phyloP scores from a whole-genome alignment of 2,888 invertebrate species.

The Rotaria sp. region DNA sequence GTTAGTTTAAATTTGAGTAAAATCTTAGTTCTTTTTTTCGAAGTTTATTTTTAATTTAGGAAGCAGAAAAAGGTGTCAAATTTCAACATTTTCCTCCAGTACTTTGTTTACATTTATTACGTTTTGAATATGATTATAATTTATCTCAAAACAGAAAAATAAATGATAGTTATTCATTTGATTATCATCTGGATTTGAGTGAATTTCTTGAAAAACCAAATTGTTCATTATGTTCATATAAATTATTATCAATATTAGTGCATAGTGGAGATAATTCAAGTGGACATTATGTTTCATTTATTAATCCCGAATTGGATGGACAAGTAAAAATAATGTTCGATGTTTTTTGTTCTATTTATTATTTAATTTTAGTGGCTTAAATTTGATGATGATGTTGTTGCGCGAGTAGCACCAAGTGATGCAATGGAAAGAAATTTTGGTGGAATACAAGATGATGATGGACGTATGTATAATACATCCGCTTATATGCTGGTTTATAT shows the following conservation, averaged over 20 bases:
- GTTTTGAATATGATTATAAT: constrained; percentile 94
- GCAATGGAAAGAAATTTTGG: constrained; percentile 96
- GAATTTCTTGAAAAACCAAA: constrained; percentile 75
- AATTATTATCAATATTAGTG: constrained; percentile 88
- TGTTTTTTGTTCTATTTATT: not conserved
- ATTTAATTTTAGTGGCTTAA: constrained; percentile 74
- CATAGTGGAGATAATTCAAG: constrained; percentile 98
- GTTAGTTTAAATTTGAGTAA: not conserved
- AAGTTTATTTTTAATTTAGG: constrained; percentile 55
- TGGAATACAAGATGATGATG: constrained; percentile 79
- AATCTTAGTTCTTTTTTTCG: not conserved
- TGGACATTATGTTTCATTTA: constrained; percentile 97
- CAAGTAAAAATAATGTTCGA: constrained; percentile 58
- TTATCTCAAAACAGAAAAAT: constrained; percentile 96
- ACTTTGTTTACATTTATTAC: constrained; percentile 89
- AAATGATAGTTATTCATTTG: constrained; percentile 60
- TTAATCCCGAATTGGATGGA: constrained; percentile 88
- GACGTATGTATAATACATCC: constrained; percentile 89
- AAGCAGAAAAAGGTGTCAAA: constrained; percentile 92
- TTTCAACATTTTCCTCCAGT: constrained; percentile 94
- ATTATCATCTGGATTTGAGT: constrained; percentile 69
- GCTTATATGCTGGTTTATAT: constrained; percentile 99
- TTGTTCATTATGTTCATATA: constrained; percentile 68
- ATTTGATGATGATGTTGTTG: constrained; percentile 98
- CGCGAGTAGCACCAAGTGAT: constrained; percentile 84